A percentile compares a stretch with the other conserved stretches of the same genome.
phyloP scores from a whole-genome alignment of 2,888 invertebrate species.

The Parnassius orleans region DNA sequence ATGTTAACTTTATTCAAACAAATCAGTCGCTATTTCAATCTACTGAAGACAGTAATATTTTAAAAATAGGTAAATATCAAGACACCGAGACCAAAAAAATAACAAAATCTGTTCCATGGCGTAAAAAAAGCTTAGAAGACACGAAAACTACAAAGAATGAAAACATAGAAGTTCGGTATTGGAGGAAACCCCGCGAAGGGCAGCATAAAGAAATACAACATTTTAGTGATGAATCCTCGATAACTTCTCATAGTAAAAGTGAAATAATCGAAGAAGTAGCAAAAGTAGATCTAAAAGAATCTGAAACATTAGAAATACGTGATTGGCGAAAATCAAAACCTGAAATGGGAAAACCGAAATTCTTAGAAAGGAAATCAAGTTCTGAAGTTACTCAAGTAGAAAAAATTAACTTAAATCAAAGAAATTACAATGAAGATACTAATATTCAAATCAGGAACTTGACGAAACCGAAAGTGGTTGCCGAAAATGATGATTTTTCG shows the following conservation, averaged over 20 bases:
- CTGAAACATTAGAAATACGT: slow-evolving; percentile 24
- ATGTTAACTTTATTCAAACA: slow-evolving; percentile 35
- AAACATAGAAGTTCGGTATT: slow-evolving; percentile 41
- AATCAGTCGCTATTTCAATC: slow-evolving; percentile 52
- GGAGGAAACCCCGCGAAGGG: slow-evolving; percentile 44
- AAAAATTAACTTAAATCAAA: slow-evolving; percentile 10
- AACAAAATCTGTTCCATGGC: slow-evolving; percentile 57
- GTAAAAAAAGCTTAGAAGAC: slow-evolving; percentile 44
- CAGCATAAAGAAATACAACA: slow-evolving; percentile 29
- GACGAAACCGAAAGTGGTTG: slow-evolving; percentile 29
- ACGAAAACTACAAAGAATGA: slow-evolving; percentile 34
- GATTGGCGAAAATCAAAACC: slow-evolving; percentile 33
- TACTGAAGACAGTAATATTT: slow-evolving; percentile 65
- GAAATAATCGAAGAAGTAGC: slow-evolving; percentile 29
- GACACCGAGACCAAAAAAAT: slow-evolving; percentile 53
- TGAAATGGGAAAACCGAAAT: slow-evolving; percentile 28
- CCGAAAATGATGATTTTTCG: slow-evolving; percentile 27
- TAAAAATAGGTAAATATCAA: slow-evolving; percentile 55
- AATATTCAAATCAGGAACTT: slow-evolving; percentile 30
- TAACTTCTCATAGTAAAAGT: slow-evolving; percentile 34
- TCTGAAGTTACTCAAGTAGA: slow-evolving; percentile 28
- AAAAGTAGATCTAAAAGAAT: slow-evolving; percentile 13
- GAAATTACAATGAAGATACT: slow-evolving; percentile 4
- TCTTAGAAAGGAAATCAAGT: slow-evolving; percentile 12
- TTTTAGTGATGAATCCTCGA: slow-evolving; percentile 32